A percentile compares a stretch with the other conserved stretches of the same genome.
phyloP scores from a whole-genome alignment of 1,140 invertebrate genomes.

The Bombus soroeensis region DNA sequence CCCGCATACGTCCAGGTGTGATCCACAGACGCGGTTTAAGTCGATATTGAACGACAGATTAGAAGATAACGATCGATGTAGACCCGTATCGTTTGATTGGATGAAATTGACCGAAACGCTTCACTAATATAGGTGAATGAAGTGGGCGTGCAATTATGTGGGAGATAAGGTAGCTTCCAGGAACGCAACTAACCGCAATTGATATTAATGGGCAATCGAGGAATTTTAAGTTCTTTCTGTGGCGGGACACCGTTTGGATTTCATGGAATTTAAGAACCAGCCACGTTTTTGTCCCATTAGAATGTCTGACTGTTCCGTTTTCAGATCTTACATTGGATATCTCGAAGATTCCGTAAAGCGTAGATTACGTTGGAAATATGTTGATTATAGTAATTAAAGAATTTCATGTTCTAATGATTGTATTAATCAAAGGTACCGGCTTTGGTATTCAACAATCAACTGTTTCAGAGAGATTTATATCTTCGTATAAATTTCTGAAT shows the following conservation, averaged over 20 bases:
- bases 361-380: too few relatives aligned
- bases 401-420: not conserved
- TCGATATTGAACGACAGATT: slow-evolving; percentile 53
- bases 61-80: slow-evolving; percentile 60
- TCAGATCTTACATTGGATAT: not conserved
- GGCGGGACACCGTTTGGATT: not conserved
- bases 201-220: slow-evolving; percentile 65
- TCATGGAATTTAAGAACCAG: slow-evolving; percentile 6
- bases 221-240: slow-evolving; percentile 4
- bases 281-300: not conserved
- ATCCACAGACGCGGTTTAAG: slow-evolving; percentile 43
- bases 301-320: not conserved
- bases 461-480: not conserved
- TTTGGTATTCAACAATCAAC: too few relatives aligned
- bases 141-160: slow-evolving; percentile 63
- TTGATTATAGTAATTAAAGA: not conserved
- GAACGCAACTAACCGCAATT: slow-evolving; percentile 53
- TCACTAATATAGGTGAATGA: slow-evolving; percentile 66
- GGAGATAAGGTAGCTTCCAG: slow-evolving; percentile 65
- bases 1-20: slow-evolving; percentile 77
- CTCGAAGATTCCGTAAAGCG: not conserved
- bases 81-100: slow-evolving; percentile 75
- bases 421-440: not conserved
- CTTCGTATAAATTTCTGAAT: too few relatives aligned
- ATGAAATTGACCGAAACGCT: slow-evolving; percentile 67